Evolutionary conservation across 2,113 vertebrate genomes (phyloP).

Genomic region (Gallinago paraguaiae): DNA sequence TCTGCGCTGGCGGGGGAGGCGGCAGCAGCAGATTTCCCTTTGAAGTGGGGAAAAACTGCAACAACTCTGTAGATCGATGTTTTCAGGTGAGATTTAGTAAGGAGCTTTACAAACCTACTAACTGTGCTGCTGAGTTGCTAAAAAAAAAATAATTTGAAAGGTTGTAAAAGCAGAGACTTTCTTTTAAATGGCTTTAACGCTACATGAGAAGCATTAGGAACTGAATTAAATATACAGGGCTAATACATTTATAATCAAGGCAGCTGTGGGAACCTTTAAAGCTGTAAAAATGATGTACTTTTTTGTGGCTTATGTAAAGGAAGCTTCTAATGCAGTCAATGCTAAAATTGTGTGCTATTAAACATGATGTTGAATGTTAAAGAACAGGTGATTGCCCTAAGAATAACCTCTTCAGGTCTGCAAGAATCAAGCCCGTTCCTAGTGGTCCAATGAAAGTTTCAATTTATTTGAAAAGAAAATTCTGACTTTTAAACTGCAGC

Average conservation of each 20-base stretch:
- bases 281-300: neutral
- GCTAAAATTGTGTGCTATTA: neutral
- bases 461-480: neutral
- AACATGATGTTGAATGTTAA: neutral
- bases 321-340: neutral
- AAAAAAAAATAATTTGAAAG: neutral
- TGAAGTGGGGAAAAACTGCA: neutral
- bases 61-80: neutral
- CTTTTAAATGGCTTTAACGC: neutral
- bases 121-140: constrained; percentile 1
- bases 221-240: constrained; percentile 12
- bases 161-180: constrained; percentile 21
- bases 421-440: neutral
- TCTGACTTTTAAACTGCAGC: neutral
- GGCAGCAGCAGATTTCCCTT: neutral
- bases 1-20: neutral
- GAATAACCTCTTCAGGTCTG: neutral
- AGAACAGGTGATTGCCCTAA: neutral
- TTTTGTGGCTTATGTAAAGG: neutral
- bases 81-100: constrained; percentile 3
- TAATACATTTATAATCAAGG: neutral
- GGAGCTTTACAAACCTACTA: neutral
- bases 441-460: neutral
- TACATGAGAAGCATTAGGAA: neutral
- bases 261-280: neutral